Percentiles rank a stretch among this genome's conserved stretches.
Evolutionary conservation across 1,140 invertebrate species (phyloP).

Genomic region (Prorops nasuta): DNA sequence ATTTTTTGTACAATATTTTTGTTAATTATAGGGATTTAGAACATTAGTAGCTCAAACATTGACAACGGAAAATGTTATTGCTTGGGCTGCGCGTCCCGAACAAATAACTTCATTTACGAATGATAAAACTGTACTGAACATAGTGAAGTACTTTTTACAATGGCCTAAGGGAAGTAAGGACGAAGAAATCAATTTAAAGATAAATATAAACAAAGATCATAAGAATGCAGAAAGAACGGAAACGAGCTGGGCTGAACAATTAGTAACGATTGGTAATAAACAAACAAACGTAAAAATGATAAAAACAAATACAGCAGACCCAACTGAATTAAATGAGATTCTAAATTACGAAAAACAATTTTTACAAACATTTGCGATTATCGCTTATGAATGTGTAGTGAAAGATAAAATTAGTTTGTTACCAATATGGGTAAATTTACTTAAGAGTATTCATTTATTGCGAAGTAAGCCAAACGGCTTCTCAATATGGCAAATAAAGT

Average conservation of each 20-base stretch:
- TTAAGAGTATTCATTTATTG: constrained; percentile 62
- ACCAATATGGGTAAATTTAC: constrained; percentile 69
- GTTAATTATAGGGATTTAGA: constrained; percentile 64
- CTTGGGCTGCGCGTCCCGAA: constrained; percentile 65
- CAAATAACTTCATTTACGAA: constrained; percentile 68
- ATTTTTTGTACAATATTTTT: constrained; percentile 5
- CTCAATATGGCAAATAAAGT: constrained; percentile 68
- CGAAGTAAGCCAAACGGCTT: constrained; percentile 50
- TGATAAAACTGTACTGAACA: constrained; percentile 65
- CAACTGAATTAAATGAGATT: not conserved
- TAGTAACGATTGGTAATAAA: constrained; percentile 31
- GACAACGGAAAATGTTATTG: constrained; percentile 73
- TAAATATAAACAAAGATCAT: not conserved
- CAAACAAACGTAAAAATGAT: constrained; percentile 3
- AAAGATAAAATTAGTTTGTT: constrained; percentile 81
- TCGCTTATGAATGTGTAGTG: constrained; percentile 84
- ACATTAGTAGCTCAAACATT: constrained; percentile 79
- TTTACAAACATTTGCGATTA: constrained; percentile 69
- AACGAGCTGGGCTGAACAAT: constrained; percentile 12
- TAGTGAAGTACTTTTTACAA: constrained; percentile 66
- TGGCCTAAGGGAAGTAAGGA: constrained; percentile 22
- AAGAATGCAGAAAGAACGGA: not conserved
- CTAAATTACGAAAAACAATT: constrained; percentile 56
- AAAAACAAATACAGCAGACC: not conserved
- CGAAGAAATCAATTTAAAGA: not conserved